A percentile compares a stretch with the other conserved stretches of the same genome.
Conservation (phyloP, 2,888 invertebrate species). For the Pachliopta kotzebuea region DNA sequence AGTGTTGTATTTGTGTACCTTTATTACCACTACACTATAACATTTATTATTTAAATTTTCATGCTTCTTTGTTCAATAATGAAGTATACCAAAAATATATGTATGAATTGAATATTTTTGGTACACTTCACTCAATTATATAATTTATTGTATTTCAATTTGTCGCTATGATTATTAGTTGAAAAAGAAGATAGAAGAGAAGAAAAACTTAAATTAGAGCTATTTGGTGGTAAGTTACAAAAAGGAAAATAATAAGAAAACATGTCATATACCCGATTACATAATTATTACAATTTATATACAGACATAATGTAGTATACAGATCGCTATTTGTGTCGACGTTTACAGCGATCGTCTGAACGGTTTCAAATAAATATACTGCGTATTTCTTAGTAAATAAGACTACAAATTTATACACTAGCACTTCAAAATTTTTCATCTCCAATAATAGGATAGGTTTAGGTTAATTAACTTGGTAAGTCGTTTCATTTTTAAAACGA, state of each 20-base stretch:
- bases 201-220: too few relatives aligned
- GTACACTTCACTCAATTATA: too few relatives aligned
- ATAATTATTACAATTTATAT: too few relatives aligned
- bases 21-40: not conserved
- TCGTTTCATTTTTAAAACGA: constrained; percentile 28
- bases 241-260: not conserved
- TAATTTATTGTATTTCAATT: too few relatives aligned
- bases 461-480: constrained; percentile 19
- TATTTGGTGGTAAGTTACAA: not conserved
- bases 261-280: not conserved
- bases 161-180: not conserved
- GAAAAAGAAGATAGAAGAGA: not conserved
- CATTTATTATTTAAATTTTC: too few relatives aligned
- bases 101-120: too few relatives aligned
- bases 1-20: constrained; percentile 9
- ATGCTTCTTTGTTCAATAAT: too few relatives aligned
- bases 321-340: too few relatives aligned
- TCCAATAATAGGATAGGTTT: constrained; percentile 4
- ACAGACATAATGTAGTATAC: too few relatives aligned
- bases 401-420: not conserved
- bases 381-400: too few relatives aligned
- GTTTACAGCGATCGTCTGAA: not conserved
- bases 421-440: constrained; percentile 14
- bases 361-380: not conserved
- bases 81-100: too few relatives aligned